Evolutionary conservation across 2,888 invertebrate species (phyloP), one percentile per base, ranked within the genome.

Genomic region (Leptopilina myrica): DNA sequence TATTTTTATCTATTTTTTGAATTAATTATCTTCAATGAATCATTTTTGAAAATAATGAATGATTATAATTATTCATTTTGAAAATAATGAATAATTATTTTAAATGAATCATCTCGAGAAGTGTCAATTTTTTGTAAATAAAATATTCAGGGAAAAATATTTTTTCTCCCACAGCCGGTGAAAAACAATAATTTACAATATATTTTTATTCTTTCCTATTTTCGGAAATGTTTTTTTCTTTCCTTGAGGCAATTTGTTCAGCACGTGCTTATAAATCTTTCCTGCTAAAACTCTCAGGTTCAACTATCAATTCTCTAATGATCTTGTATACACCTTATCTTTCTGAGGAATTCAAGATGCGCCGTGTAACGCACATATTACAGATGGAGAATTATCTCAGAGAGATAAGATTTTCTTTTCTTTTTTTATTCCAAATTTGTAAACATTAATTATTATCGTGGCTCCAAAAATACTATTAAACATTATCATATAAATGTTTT

Each of bases 281-380:
- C 84, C 82, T 84, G 79, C 83, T 81, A 80, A 81, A 88, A 88
- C 87, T 88, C 88, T 88, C 88, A 88, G 89, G 88, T 88, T 88
- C 84, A 86, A 84, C 84, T 82, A 85, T 79, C 66, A 84, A 84
- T 84, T 76, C 79, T 83, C 80, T 81, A 67, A 82, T 65, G 82
- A 83, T 80, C 79, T 59, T 76, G 77, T 78, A 20, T 20, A 33
- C 33, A 81, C 78, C 83, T 86, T 82, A 83, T 84, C 84, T 67
- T 78, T 84, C 86, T 81, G 84, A 86, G 84, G 83, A 80, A 80
- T 53, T 80, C 69, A 69, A 53, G 64, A 69, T 11, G 20, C 49
- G 66, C 14, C 73, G 11, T 46, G 65, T 73, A 43, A 15, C 33
- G 46, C 14, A 56, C 33, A 73, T 46, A 64, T 26, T 15, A 79